Conservation (phyloP, 2,888 invertebrate species). For the Deilephila porcellus region DNA sequence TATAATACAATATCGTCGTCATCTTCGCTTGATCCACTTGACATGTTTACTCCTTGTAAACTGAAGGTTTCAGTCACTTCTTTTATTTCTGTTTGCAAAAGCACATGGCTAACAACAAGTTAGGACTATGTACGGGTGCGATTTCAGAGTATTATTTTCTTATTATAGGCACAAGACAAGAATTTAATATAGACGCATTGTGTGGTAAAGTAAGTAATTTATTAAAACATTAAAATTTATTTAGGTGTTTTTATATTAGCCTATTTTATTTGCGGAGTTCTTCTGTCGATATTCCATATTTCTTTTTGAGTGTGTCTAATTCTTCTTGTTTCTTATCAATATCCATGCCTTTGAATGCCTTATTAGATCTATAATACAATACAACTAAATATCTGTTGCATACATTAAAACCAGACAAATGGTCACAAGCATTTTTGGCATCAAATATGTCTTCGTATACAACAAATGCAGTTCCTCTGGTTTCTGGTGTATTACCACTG, state of each 20-base stretch:
- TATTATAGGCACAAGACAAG: too few relatives aligned
- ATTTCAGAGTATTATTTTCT: too few relatives aligned
- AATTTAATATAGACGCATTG: too few relatives aligned
- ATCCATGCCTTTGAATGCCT: conserved; percentile 97
- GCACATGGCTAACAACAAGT: too few relatives aligned
- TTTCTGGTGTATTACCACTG: conserved; percentile 98
- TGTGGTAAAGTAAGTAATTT: neutral
- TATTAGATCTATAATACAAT: conserved; percentile 97
- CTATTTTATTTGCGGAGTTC: conserved; percentile 75
- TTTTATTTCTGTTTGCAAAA: too few relatives aligned
- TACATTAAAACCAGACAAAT: conserved; percentile 99
- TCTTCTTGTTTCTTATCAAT: conserved; percentile 98
- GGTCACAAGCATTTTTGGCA: conserved; percentile 99
- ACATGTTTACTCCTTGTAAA: too few relatives aligned
- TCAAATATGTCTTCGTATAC: conserved; percentile 99
- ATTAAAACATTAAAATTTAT: neutral
- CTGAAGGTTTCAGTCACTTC: too few relatives aligned
- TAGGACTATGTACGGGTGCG: too few relatives aligned
- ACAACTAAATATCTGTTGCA: conserved; percentile 99
- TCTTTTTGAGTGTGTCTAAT: conserved; percentile 96
- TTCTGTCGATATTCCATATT: conserved; percentile 92
- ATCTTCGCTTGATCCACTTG: too few relatives aligned
- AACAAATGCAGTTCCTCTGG: conserved; percentile 99
- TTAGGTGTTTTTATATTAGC: neutral
- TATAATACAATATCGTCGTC: too few relatives aligned